These are phyloP conservation scores for Carcina quercana DNA, from an alignment of 2,888 invertebrate genomes.

Conservation along the genomic window DNA sequence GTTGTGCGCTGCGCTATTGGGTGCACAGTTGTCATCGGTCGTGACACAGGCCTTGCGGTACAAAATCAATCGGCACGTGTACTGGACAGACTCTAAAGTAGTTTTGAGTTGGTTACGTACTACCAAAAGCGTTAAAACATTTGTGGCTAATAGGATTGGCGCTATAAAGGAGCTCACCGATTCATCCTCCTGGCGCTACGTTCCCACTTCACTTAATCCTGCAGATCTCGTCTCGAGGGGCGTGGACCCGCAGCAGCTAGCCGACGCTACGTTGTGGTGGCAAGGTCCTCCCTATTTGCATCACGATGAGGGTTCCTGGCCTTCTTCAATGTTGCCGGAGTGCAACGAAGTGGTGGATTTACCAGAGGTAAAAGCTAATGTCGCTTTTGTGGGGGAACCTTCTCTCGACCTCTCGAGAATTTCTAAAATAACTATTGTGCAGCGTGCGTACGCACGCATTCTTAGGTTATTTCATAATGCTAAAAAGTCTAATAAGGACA, in stretches of 20 bases:
- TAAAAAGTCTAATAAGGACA: slow-evolving; percentile 8
- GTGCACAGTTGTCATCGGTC: slow-evolving; percentile 21
- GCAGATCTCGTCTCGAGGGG: slow-evolving; percentile 13
- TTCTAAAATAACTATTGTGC: background rate
- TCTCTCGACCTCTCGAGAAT: background rate
- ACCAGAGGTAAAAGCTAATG: too few relatives aligned
- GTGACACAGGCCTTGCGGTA: slow-evolving; percentile 14
- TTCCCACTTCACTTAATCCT: slow-evolving; percentile 15
- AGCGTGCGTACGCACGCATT: slow-evolving; percentile 1
- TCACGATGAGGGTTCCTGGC: slow-evolving; percentile 3
- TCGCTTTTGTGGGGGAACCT: too few relatives aligned
- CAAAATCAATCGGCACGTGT: slow-evolving; percentile 8
- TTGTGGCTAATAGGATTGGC: slow-evolving; percentile 22
- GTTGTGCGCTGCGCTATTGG: slow-evolving; percentile 24
- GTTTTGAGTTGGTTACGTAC: slow-evolving; percentile 24
- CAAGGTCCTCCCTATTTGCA: slow-evolving; percentile 9
- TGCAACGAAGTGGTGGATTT: too few relatives aligned
- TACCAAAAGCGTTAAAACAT: slow-evolving; percentile 19
- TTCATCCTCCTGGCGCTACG: slow-evolving; percentile 19
- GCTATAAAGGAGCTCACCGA: slow-evolving; percentile 21
- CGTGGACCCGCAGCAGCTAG: background rate
- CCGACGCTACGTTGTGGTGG: slow-evolving; percentile 12
- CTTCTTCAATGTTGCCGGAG: slow-evolving; percentile 8
- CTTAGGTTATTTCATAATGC: slow-evolving; percentile 13
- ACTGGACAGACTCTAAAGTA: slow-evolving; percentile 26